Percentiles rank a stretch among this genome's conserved stretches.
These are phyloP conservation scores for Oreochromis spilurus DNA, from an alignment of 2,113 vertebrate genomes.

Conservation along the genomic window DNA sequence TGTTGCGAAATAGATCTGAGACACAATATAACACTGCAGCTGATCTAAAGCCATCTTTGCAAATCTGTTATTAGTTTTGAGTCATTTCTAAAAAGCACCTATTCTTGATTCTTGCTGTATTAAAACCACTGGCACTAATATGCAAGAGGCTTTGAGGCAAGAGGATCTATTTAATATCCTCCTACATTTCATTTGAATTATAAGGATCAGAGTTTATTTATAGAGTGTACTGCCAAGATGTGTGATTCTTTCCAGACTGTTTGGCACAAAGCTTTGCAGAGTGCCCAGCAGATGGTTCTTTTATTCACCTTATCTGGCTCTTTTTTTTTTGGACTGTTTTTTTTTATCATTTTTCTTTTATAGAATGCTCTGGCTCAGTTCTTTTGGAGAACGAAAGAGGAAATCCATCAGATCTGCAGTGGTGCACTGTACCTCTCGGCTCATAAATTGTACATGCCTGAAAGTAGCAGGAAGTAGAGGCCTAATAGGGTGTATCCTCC, in stretches of 20 bases:
- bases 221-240: constrained; percentile 67
- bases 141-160: constrained; percentile 48
- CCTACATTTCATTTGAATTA: constrained; percentile 68
- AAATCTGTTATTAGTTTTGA: constrained; percentile 33
- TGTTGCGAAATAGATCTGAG: neutral
- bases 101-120: constrained; percentile 45
- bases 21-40: neutral
- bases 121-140: constrained; percentile 46
- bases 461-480: constrained; percentile 76
- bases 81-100: constrained; percentile 39
- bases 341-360: constrained; percentile 52
- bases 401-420: constrained; percentile 79
- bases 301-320: constrained; percentile 69
- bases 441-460: constrained; percentile 73
- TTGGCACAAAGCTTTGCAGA: constrained; percentile 70
- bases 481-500: constrained; percentile 77
- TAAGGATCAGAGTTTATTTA: constrained; percentile 73
- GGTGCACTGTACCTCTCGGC: constrained; percentile 58
- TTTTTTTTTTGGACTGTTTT: neutral
- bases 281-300: constrained; percentile 77
- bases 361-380: constrained; percentile 50
- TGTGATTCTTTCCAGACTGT: constrained; percentile 83
- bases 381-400: constrained; percentile 68
- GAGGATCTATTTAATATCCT: constrained; percentile 74
- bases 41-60: neutral